Base-by-base conservation (phyloP, 1,140 invertebrate species). In the Matsumurasca onukii region DNA sequence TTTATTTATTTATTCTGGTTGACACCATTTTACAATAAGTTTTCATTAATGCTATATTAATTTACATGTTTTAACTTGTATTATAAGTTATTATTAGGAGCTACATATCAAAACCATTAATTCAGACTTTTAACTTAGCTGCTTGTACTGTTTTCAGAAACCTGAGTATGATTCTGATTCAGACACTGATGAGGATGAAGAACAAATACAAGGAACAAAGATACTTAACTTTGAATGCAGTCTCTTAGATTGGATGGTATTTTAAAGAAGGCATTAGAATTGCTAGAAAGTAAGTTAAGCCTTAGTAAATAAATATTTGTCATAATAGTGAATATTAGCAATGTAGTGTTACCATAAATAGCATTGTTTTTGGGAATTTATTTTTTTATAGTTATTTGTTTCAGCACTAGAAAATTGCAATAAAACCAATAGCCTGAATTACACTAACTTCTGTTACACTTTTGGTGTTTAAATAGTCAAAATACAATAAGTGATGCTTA, bases 221-320 rank as follows among this genome's bases (percentile, higher is more conserved):
- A 80, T 74, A 88, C 15, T 73, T 88, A 0, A 84, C 82, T 73
- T 77, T 30, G 84, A 70, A 80, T 89, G 22, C 80, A 81, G 67
- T 88, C 88, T 1, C 72, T 88, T 68, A 80, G 90, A 68, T 78
- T 87, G 2, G 90, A 92, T 81, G 74, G 77, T 0, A 71, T 91
- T 52, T 72, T 89, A 91, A 91, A 80, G 80, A 81, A 61, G 86
- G 83, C 13, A 76, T 91, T 17, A 82, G 83, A 49, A 81, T 89
- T 64, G 82, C 88, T 25, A 84, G 89, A 76, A 89, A 86, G 82
- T 80, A 78, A 73, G 66, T 61, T 29, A 59, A 62, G 25, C 5
- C 5, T 55, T 15, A 39, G 27, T 55, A 15, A 31, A 52, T 39
- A 68, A 34, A 25, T n/a, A 12, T 2, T 31, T 39, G 48, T 24